phyloP scores from a whole-genome alignment of 2,797 vertebrate species.

The Hypotaenidia philippensis region DNA sequence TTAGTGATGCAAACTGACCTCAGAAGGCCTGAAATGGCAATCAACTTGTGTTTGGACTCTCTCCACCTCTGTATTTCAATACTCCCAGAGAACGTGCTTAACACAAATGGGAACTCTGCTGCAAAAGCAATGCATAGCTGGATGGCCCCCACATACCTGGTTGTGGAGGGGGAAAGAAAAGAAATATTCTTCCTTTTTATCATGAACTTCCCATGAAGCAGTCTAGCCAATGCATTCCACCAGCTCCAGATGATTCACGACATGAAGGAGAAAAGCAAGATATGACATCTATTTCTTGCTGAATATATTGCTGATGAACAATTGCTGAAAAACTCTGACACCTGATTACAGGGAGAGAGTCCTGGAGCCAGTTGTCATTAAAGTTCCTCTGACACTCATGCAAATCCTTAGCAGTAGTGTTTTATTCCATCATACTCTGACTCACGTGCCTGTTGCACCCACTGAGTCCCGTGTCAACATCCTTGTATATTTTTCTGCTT shows the following conservation, averaged over 20 bases:
- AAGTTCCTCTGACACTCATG: neutral
- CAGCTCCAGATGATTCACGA: neutral
- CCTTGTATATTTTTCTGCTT: neutral
- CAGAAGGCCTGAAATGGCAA: neutral
- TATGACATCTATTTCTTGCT: neutral
- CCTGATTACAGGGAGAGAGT: neutral
- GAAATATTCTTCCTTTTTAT: neutral
- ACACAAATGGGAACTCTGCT: neutral
- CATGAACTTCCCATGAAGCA: neutral
- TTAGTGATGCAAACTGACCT: neutral
- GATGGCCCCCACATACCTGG: neutral
- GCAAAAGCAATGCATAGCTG: neutral
- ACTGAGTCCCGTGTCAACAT: neutral
- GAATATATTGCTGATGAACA: neutral
- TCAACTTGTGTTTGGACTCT: neutral
- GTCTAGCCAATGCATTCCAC: neutral
- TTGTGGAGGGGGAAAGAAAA: neutral
- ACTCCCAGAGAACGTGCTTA: neutral
- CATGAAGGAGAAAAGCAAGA: neutral
- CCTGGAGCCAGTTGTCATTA: constrained; percentile 1
- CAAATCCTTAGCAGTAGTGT: neutral
- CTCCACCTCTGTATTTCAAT: constrained; percentile 12
- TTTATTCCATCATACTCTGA: neutral
- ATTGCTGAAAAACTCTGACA: neutral
- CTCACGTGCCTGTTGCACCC: neutral